Evolutionary conservation across 2,888 invertebrate species (phyloP).

Genomic region (Biston stratarius): DNA sequence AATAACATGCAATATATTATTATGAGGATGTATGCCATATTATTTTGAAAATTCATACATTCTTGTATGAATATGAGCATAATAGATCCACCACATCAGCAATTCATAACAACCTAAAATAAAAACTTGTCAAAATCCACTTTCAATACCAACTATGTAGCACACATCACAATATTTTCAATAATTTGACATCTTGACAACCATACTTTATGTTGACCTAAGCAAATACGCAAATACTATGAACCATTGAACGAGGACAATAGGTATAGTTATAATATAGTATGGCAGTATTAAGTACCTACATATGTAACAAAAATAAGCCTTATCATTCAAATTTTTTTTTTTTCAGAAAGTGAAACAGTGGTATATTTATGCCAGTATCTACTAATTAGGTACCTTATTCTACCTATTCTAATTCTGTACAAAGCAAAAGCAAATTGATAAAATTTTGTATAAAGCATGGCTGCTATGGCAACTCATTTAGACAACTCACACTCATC

Average conservation of each 20-base stretch:
- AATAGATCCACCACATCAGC: not conserved
- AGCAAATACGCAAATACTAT: constrained; percentile 35
- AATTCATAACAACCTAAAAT: constrained; percentile 13
- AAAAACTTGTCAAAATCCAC: constrained; percentile 9
- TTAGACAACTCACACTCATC: constrained; percentile 7
- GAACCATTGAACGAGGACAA: constrained; percentile 45
- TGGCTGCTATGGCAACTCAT: not conserved
- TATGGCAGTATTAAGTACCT: not conserved
- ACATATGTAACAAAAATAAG: not conserved
- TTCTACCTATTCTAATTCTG: too few relatives aligned
- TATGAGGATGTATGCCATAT: not conserved
- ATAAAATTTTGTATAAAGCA: not conserved
- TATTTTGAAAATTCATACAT: not conserved
- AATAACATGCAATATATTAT: not conserved
- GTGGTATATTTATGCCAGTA: too few relatives aligned
- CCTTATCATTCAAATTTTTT: not conserved
- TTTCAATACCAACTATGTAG: constrained; percentile 47
- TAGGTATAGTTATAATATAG: not conserved
- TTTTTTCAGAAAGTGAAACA: too few relatives aligned
- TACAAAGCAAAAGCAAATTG: not conserved
- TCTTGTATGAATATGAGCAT: not conserved
- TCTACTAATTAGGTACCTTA: not conserved
- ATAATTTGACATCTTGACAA: constrained; percentile 47
- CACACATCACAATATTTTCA: constrained; percentile 29
- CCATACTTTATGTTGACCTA: constrained; percentile 52